Evolutionary conservation across 2,888 invertebrate species (phyloP).

Genomic region (Trisateles emortualis): DNA sequence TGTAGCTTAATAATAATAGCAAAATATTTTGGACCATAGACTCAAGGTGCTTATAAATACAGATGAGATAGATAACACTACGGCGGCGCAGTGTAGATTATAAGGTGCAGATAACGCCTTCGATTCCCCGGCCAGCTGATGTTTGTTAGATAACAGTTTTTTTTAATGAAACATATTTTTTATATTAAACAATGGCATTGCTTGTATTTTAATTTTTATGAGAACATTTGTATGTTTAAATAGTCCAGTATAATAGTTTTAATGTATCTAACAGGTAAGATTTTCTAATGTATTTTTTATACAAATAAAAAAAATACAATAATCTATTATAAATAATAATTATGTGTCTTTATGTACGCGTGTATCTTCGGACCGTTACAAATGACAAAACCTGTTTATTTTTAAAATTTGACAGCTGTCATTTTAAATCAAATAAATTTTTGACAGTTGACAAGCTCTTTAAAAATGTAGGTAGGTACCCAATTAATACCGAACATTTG

Average conservation of each 20-base stretch:
- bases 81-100: slow-evolving; percentile 63
- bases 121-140: slow-evolving; percentile 76
- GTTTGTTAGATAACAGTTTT: slow-evolving; percentile 67
- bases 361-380: too few relatives aligned
- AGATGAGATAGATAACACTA: slow-evolving; percentile 60
- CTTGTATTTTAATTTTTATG: slow-evolving; percentile 4
- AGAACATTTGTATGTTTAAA: slow-evolving; percentile 2
- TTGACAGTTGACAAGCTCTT: too few relatives aligned
- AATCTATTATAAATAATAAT: too few relatives aligned
- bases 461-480: too few relatives aligned
- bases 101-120: slow-evolving; percentile 70
- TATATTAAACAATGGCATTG: slow-evolving; percentile 63
- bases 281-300: too few relatives aligned
- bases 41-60: slow-evolving; percentile 54
- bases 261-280: too few relatives aligned
- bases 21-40: slow-evolving; percentile 43
- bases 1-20: slow-evolving; percentile 23
- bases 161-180: slow-evolving; percentile 66
- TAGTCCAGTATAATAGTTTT: not conserved
- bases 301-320: too few relatives aligned
- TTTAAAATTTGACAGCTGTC: too few relatives aligned
- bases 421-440: too few relatives aligned
- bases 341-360: too few relatives aligned
- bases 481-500: too few relatives aligned
- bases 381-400: too few relatives aligned